Evolutionary conservation across 2,797 vertebrate genomes (phyloP).

Genomic region (Valencia hispanica): DNA sequence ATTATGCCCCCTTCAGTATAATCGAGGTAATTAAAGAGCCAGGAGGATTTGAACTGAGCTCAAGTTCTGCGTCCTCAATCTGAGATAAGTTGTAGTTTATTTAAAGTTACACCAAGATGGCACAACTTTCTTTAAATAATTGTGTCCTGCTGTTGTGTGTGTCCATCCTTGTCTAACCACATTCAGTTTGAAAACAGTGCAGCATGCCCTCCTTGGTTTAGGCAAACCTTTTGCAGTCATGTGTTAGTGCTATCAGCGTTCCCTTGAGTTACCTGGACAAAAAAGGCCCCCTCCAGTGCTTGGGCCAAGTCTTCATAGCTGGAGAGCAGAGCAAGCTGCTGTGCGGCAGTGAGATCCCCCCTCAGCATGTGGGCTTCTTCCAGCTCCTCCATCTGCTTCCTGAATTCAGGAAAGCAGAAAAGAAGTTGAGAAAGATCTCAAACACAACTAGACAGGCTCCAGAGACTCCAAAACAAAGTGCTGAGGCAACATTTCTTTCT

Average conservation of each 20-base stretch:
- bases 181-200: background rate
- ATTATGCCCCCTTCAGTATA: constrained; percentile 26
- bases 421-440: background rate
- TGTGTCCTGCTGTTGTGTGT: background rate
- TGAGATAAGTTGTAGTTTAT: background rate
- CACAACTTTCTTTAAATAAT: background rate
- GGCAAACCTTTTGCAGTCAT: background rate
- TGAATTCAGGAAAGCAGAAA: constrained; percentile 55
- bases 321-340: constrained; percentile 87
- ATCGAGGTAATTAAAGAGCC: background rate
- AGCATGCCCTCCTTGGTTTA: background rate
- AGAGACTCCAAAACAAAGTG: background rate
- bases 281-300: constrained; percentile 89
- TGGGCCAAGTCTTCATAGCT: constrained; percentile 81
- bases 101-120: background rate
- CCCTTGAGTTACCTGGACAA: constrained; percentile 85
- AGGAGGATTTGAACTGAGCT: background rate
- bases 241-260: background rate
- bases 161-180: background rate
- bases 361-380: constrained; percentile 84
- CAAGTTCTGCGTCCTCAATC: background rate
- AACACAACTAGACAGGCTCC: background rate
- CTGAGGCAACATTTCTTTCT: background rate
- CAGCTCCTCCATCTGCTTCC: constrained; percentile 87
- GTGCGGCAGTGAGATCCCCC: constrained; percentile 77